phyloP scores from a whole-genome alignment of 1,140 invertebrate species.

The Colletes latitarsis region DNA sequence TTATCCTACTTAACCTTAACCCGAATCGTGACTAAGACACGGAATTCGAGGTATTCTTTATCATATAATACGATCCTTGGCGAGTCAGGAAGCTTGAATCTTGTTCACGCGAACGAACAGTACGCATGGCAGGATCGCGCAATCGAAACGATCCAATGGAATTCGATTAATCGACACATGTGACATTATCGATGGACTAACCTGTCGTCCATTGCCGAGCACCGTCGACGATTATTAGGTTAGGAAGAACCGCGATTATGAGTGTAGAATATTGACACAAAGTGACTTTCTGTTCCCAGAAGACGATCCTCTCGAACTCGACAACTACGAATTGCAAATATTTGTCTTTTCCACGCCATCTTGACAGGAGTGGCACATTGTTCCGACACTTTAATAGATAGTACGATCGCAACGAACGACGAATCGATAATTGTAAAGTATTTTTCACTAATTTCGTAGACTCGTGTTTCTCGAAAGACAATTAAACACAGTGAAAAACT shows the following conservation, averaged over 20 bases:
- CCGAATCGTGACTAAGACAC: background rate
- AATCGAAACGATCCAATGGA: slow-evolving; percentile 13
- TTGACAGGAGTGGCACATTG: slow-evolving; percentile 41
- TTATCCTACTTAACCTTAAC: background rate
- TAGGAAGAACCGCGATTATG: background rate
- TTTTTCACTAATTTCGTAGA: background rate
- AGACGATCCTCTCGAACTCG: slow-evolving; percentile 19
- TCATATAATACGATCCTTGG: background rate
- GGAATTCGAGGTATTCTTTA: slow-evolving; percentile 10
- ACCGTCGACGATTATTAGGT: background rate
- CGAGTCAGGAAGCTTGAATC: background rate
- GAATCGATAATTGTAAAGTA: background rate
- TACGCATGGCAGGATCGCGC: background rate
- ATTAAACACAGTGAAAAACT: background rate
- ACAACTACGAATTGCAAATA: slow-evolving; percentile 37
- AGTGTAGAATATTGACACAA: slow-evolving; percentile 38
- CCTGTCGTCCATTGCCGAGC: background rate
- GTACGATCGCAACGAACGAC: slow-evolving; percentile 7
- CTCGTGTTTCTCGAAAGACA: background rate
- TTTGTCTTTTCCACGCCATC: slow-evolving; percentile 55
- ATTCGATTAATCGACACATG: slow-evolving; percentile 13
- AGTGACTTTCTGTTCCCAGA: slow-evolving; percentile 43
- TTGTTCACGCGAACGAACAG: background rate
- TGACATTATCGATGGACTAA: slow-evolving; percentile 8
- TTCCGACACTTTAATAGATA: background rate